Evolutionary conservation across 2,797 vertebrate genomes (phyloP), one percentile per base, ranked within the genome.

Genomic region (Catharus ustulatus): DNA sequence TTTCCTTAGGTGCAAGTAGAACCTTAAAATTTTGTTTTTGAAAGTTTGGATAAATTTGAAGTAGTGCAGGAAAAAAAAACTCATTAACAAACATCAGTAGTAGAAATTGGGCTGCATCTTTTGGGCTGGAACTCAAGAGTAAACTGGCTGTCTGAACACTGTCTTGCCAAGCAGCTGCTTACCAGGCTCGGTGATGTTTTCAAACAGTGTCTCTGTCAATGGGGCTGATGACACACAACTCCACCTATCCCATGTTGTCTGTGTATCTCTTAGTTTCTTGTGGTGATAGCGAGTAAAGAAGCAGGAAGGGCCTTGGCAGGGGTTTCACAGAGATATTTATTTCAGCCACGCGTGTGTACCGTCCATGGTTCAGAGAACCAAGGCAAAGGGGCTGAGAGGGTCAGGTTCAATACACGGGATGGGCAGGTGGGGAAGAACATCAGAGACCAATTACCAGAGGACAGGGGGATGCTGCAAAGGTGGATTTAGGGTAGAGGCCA

Each of bases 161-260:
- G 10, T 36, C n/a, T 66, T 38, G 36, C 54, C 29, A 52, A 40
- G n/a, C 21, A 58, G 48, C n/a, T 69, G 45, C 43, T 51, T 42
- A 6, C 45, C 5, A 2, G 48, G 13, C 18, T 45, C 36, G 55
- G 13, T 71, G 26, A 1, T 78, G 12, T 75, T 48, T 29, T 45
- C 23, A 7, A 7, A 4, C 5, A 3, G 45, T 15, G 4, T 52
- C 34, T 45, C 63, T 57, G 48, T 40, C 55, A 18, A 0, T n/a
- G 20, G 57, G 2, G 4, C 3, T 49, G 5, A 8, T 21, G 52
- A 42, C n/a, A 5, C 32, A 32, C 19, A 43, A 10, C 38, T 73
- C 34, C 46, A n/a, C 40, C 32, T 43, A 36, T 0, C 27, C 49
- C 8, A 0, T 29, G 30, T 42, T 64, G 34, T 10, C 32, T 18